Percentiles rank a stretch among this genome's conserved stretches.
phyloP scores from a whole-genome alignment of 2,113 vertebrate genomes.

The Cyrtonyx montezumae region DNA sequence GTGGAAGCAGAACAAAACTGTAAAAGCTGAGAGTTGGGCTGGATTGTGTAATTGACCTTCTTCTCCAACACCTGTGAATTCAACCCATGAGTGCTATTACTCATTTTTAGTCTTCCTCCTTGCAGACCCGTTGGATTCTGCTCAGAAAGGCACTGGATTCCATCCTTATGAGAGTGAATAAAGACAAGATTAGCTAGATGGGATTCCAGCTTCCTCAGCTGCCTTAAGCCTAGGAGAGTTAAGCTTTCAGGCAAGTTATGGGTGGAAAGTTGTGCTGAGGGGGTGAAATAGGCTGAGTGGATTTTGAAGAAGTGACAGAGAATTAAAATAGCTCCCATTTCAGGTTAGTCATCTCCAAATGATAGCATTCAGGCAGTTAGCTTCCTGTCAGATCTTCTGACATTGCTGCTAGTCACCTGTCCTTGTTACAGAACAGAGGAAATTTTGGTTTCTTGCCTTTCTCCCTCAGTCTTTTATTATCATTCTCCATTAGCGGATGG shows the following conservation, averaged over 20 bases:
- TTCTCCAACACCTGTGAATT: not conserved
- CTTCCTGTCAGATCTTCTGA: slow-evolving; percentile 19
- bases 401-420: not conserved
- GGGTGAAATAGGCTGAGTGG: slow-evolving; percentile 1
- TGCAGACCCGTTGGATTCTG: not conserved
- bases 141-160: not conserved
- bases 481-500: not conserved
- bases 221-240: not conserved
- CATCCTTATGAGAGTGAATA: not conserved
- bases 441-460: slow-evolving; percentile 14
- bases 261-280: not conserved
- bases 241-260: not conserved
- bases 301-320: slow-evolving; percentile 22
- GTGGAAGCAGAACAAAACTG: not conserved
- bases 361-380: not conserved
- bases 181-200: not conserved
- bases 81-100: not conserved
- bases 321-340: slow-evolving; percentile 12
- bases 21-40: not conserved
- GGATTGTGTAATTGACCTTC: slow-evolving; percentile 11
- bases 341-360: slow-evolving; percentile 36
- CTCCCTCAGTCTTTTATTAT: not conserved
- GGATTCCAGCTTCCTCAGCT: not conserved
- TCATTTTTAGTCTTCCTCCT: not conserved
- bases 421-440: slow-evolving; percentile 1